Conservation (phyloP, 2,888 invertebrate species). For the Diabrotica balteata region DNA sequence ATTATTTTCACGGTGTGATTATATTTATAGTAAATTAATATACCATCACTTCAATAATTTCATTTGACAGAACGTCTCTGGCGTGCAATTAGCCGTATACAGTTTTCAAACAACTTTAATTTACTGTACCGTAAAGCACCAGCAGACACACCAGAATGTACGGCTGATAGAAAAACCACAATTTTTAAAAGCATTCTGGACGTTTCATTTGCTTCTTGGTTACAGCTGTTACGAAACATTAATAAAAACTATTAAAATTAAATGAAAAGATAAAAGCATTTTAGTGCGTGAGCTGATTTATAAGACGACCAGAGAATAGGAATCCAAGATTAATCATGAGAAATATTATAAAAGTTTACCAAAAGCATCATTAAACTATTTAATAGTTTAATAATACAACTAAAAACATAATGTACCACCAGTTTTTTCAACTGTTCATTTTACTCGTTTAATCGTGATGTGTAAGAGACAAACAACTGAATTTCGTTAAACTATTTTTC, state of each 20-base stretch:
- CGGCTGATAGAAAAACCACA: conserved; percentile 3
- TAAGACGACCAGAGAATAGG: not conserved
- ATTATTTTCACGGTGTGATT: too few relatives aligned
- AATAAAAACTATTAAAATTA: conserved; percentile 9
- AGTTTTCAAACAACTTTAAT: conserved; percentile 5
- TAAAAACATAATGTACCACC: not conserved
- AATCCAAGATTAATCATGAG: too few relatives aligned
- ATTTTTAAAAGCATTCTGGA: conserved; percentile 6
- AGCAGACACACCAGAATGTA: not conserved
- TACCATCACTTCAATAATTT: too few relatives aligned
- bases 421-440: too few relatives aligned
- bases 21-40: too few relatives aligned
- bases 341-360: not conserved
- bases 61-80: conserved; percentile 1
- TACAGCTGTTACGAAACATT: conserved; percentile 2
- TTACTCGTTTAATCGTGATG: too few relatives aligned
- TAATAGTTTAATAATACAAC: not conserved
- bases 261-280: conserved; percentile 4
- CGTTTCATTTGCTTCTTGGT: conserved; percentile 2
- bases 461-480: too few relatives aligned
- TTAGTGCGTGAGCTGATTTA: not conserved
- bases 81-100: not conserved
- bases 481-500: too few relatives aligned
- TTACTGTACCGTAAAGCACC: conserved; percentile 4
- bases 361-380: not conserved